phyloP scores from a whole-genome alignment of 2,797 vertebrate species.

The Enteromius anoplus region DNA sequence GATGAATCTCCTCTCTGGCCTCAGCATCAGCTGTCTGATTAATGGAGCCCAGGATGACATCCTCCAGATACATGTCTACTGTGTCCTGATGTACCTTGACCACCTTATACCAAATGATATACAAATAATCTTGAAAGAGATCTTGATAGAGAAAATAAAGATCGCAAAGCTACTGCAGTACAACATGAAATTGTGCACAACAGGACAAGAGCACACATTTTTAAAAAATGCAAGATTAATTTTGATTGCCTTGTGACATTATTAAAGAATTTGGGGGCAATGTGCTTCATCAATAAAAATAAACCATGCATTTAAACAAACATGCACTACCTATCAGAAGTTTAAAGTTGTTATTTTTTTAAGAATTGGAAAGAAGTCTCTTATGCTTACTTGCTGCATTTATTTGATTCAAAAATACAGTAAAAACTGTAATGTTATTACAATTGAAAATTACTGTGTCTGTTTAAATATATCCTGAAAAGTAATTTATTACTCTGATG shows the following conservation, averaged over 20 bases:
- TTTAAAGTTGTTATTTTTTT: neutral
- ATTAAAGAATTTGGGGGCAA: neutral
- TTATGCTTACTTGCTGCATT: neutral
- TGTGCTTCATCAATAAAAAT: neutral
- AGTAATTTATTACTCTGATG: neutral
- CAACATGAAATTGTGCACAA: neutral
- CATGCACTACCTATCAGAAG: neutral
- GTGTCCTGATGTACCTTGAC: constrained; percentile 88
- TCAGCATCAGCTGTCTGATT: constrained; percentile 83
- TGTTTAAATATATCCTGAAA: neutral
- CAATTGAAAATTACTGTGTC: neutral
- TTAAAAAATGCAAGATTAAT: neutral
- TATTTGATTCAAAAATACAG: neutral
- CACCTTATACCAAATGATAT: constrained; percentile 76
- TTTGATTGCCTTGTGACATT: neutral
- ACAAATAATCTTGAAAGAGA: neutral
- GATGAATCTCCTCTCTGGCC: constrained; percentile 87
- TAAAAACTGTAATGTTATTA: neutral
- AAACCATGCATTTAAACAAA: neutral
- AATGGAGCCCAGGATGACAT: constrained; percentile 82
- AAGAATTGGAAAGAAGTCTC: neutral
- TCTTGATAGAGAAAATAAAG: neutral
- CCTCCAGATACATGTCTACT: constrained; percentile 90
- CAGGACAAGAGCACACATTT: neutral
- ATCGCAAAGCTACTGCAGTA: neutral